Percentiles rank a stretch among this genome's conserved stretches.
phyloP scores from a whole-genome alignment of 2,888 invertebrate genomes.

The Diarsia brunnea region DNA sequence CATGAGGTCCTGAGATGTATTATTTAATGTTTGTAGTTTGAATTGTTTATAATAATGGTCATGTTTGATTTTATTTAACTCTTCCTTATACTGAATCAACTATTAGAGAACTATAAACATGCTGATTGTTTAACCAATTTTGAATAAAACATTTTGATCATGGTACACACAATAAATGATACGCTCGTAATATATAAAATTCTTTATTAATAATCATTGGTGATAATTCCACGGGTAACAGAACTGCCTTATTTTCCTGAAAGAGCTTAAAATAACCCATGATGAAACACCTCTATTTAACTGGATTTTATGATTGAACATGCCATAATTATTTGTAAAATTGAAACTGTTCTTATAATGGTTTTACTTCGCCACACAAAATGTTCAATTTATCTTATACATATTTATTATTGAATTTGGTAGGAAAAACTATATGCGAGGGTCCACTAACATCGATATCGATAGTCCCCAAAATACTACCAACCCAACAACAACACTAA shows the following conservation, averaged over 20 bases:
- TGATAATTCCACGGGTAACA: not conserved
- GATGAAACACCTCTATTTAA: not conserved
- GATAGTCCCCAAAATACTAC: slow-evolving; percentile 45
- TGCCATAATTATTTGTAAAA: not conserved
- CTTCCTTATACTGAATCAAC: not conserved
- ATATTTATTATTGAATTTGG: not conserved
- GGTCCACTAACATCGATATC: slow-evolving; percentile 59
- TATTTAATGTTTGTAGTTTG: slow-evolving; percentile 37
- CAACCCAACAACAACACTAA: slow-evolving; percentile 75
- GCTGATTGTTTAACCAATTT: not conserved
- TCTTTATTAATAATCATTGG: not conserved
- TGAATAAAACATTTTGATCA: not conserved
- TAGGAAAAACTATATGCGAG: not conserved
- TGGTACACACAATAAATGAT: no score
- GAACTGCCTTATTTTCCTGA: not conserved
- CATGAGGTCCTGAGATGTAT: slow-evolving; percentile 40
- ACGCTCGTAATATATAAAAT: no score
- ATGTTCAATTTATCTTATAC: not conserved
- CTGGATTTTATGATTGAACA: not conserved
- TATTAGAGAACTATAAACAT: not conserved
- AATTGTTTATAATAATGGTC: slow-evolving; percentile 1
- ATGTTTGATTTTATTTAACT: slow-evolving; percentile 4
- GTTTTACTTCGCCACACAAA: not conserved
- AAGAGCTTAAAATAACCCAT: not conserved
- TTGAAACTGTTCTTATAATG: not conserved